Evolutionary conservation across 2,113 vertebrate genomes (phyloP).

Genomic region (Hypocryptadius cinnamomeus): DNA sequence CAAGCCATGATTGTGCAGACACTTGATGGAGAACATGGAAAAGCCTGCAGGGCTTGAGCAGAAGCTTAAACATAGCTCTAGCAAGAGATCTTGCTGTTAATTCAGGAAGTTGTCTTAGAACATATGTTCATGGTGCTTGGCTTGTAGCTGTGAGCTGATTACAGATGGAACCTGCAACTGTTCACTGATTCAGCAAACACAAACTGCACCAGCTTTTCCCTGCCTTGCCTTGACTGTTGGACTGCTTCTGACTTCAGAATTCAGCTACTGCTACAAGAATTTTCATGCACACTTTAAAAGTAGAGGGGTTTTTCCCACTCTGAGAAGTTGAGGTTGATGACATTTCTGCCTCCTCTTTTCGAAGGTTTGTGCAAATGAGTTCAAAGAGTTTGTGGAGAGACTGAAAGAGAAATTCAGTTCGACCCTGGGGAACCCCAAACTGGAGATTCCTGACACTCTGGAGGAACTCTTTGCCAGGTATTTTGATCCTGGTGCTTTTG

Average conservation of each 20-base stretch:
- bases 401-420: conserved; percentile 89
- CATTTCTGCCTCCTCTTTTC: not conserved
- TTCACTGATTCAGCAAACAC: not conserved
- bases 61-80: not conserved
- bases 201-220: not conserved
- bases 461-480: conserved; percentile 85
- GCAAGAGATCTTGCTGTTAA: not conserved
- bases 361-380: conserved; percentile 84
- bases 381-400: conserved; percentile 82
- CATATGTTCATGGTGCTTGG: not conserved
- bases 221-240: not conserved
- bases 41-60: not conserved
- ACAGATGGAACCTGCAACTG: not conserved
- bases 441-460: conserved; percentile 82
- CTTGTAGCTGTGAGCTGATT: not conserved
- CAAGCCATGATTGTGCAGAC: not conserved
- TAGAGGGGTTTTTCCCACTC: not conserved
- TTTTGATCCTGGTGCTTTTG: not conserved
- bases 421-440: conserved; percentile 52
- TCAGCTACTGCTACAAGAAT: not conserved
- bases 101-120: not conserved
- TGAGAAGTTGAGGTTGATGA: not conserved
- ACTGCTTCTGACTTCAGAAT: not conserved
- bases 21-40: not conserved
- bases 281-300: not conserved